Percentiles rank a stretch among this genome's conserved stretches.
Conservation (phyloP, 2,113 vertebrate species). For the Pelvicachromis taeniatus region DNA sequence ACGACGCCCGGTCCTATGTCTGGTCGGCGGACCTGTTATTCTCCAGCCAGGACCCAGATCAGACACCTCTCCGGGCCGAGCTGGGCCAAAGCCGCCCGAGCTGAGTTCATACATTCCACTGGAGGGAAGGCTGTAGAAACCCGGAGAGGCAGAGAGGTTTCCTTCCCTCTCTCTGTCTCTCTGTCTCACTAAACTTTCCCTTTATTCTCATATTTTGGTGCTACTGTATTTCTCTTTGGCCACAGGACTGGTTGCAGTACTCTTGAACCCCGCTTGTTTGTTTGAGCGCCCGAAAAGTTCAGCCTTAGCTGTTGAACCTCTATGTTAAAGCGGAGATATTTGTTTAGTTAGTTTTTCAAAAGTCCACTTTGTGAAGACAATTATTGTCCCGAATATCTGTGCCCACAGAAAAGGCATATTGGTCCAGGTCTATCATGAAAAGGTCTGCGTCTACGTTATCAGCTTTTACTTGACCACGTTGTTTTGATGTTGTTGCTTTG, state of each 20-base stretch:
- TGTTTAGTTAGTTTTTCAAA: slow-evolving; percentile 15
- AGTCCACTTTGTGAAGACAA: slow-evolving; percentile 34
- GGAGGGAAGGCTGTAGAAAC: slow-evolving; percentile 49
- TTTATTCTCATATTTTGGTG: slow-evolving; percentile 64
- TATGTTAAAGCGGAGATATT: slow-evolving; percentile 27
- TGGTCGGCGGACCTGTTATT: not conserved
- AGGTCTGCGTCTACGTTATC: slow-evolving; percentile 25
- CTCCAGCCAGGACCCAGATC: not conserved
- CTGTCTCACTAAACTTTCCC: slow-evolving; percentile 1
- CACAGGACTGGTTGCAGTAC: slow-evolving; percentile 49
- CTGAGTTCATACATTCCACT: slow-evolving; percentile 63
- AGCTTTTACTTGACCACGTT: slow-evolving; percentile 53
- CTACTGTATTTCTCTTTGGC: slow-evolving; percentile 58
- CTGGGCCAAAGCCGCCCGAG: slow-evolving; percentile 1
- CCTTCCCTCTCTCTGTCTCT: slow-evolving; percentile 5
- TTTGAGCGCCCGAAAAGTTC: not conserved
- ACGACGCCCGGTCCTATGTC: slow-evolving; percentile 4
- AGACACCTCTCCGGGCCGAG: slow-evolving; percentile 4
- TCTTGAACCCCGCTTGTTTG: slow-evolving; percentile 1
- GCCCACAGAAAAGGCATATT: slow-evolving; percentile 28
- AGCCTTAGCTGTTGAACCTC: slow-evolving; percentile 5
- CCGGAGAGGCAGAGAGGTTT: slow-evolving; percentile 7
- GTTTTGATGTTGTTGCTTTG: slow-evolving; percentile 28
- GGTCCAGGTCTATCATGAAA: slow-evolving; percentile 12
- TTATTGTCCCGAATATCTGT: not conserved